Conservation (phyloP, 2,113 vertebrate species). For the Brevimyrus niger region DNA sequence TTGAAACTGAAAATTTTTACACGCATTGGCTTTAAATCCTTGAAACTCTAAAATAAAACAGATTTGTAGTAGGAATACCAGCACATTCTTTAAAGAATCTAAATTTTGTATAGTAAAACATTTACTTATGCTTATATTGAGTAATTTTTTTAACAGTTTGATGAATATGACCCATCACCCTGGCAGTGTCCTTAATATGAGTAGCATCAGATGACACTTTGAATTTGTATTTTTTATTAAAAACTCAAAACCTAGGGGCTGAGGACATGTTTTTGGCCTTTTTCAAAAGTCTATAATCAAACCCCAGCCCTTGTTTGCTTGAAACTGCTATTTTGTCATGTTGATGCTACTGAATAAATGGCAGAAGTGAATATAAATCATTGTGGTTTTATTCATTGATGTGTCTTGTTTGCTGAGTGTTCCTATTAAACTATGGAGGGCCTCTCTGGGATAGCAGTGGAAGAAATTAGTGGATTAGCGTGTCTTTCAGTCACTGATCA, state of each 20-base stretch:
- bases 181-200: neutral
- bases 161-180: slow-evolving; percentile 8
- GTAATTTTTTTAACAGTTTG: neutral
- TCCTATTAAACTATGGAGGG: slow-evolving; percentile 8
- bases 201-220: slow-evolving; percentile 4
- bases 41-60: neutral
- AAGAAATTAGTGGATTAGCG: neutral
- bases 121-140: neutral
- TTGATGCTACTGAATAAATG: slow-evolving; percentile 34
- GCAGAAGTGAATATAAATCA: slow-evolving; percentile 46
- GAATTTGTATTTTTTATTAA: neutral
- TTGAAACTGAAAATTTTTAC: neutral
- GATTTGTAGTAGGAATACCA: neutral
- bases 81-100: neutral
- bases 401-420: slow-evolving; percentile 14
- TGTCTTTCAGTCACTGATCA: neutral
- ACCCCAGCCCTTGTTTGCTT: neutral
- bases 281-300: neutral
- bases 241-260: neutral
- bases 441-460: neutral
- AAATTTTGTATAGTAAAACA: neutral
- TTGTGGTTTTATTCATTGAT: slow-evolving; percentile 46
- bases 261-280: neutral
- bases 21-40: neutral
- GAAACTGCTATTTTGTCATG: slow-evolving; percentile 5